phyloP scores from a whole-genome alignment of 2,797 vertebrate genomes.

The Falco cherrug region DNA sequence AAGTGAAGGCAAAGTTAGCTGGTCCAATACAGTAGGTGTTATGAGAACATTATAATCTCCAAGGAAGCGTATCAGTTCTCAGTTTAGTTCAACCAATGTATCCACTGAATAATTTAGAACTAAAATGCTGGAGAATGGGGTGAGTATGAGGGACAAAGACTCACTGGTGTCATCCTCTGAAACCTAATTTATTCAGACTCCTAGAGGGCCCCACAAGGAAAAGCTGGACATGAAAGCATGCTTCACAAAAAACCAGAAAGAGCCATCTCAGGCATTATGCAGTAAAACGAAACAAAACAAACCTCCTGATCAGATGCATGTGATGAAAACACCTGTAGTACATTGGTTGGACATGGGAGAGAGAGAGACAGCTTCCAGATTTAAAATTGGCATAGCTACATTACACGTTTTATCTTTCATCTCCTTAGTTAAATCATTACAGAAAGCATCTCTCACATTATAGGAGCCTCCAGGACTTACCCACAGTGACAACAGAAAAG shows the following conservation, averaged over 20 bases:
- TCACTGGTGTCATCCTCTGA: background rate
- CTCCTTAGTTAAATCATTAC: background rate
- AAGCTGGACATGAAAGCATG: background rate
- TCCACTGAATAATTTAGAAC: background rate
- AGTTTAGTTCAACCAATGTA: background rate
- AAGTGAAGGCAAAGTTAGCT: background rate
- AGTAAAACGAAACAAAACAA: background rate
- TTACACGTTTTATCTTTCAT: background rate
- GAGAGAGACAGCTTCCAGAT: background rate
- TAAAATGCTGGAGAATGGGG: background rate
- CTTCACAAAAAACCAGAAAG: background rate
- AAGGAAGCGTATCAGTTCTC: background rate
- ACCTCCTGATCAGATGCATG: background rate
- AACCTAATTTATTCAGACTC: background rate
- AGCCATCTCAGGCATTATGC: background rate
- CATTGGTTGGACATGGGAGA: background rate
- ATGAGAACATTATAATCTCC: rapidly evolving
- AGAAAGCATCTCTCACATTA: background rate
- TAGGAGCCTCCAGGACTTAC: background rate
- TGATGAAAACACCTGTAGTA: background rate
- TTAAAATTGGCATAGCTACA: background rate
- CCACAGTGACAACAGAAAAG: background rate
- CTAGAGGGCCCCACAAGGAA: background rate
- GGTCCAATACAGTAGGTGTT: background rate
- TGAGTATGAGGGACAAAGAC: background rate